Percentiles rank a stretch among this genome's conserved stretches.
phyloP scores from a whole-genome alignment of 2,797 vertebrate genomes.

The Coluber constrictor region DNA sequence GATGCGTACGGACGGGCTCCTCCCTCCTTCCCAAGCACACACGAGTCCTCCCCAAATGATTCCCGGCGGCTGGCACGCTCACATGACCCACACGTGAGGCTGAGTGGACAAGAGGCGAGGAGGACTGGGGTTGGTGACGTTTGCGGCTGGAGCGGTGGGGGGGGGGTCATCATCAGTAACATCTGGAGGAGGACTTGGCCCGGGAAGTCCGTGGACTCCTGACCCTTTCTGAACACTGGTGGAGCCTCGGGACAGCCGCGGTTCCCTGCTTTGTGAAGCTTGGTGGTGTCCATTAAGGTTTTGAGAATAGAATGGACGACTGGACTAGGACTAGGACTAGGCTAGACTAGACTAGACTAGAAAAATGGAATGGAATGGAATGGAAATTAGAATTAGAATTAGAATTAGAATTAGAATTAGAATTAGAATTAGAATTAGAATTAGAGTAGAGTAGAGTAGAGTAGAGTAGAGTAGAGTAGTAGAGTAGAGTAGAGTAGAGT shows the following conservation, averaged over 20 bases:
- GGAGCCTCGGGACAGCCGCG: background rate
- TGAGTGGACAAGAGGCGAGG: background rate
- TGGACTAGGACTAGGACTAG: too few species aligned
- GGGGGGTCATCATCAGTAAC: background rate
- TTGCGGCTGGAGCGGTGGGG: background rate
- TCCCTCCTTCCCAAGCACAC: background rate
- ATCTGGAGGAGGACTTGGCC: background rate
- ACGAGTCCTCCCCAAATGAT: background rate
- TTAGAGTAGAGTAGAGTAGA: too few species aligned
- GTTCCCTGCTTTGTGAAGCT: background rate
- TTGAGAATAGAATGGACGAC: too few species aligned
- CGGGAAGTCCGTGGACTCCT: background rate
- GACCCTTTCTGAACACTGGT: background rate
- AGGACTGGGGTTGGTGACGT: background rate
- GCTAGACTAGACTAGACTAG: too few species aligned
- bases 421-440: too few species aligned
- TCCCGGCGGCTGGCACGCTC: background rate
- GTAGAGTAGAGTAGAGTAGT: too few species aligned
- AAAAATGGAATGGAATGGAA: fast-evolving
- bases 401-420: too few species aligned
- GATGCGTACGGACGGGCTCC: background rate
- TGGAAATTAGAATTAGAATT: too few species aligned
- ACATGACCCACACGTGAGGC: too few species aligned
- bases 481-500: too few species aligned
- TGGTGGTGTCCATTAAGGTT: background rate